Base-by-base conservation (phyloP, 2,888 invertebrate species). In the Apamea monoglypha region DNA sequence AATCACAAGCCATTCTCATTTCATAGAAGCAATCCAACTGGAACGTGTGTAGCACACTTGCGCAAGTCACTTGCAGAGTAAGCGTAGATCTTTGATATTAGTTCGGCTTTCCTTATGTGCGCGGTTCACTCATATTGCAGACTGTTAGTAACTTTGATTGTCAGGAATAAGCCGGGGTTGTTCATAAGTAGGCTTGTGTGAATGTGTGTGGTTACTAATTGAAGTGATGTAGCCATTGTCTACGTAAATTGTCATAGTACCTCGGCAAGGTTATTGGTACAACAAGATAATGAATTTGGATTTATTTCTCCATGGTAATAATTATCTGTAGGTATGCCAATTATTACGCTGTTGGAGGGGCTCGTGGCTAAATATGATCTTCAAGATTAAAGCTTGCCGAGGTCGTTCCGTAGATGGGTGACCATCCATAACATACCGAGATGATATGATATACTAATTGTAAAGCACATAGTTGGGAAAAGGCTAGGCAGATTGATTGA, bases 121-220 rank as follows among this genome's bases (percentile, higher is more conserved):
- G 59, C 50, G 66, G 70, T 70, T 83, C 18, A 7, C 63, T 80
- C 75, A 72, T 36, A 68, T 47, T 44, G 47, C 36, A 16, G 83
- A 71, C 36, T 36, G 32, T 80, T 84, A 25, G 25, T 32, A 86
- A 82, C 86, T 86, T 84, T 86, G 82, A 86, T 82, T 86, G 75
- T 76, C 47, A 29, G 69, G 40, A 74, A 84, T 84, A 69, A 86
- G 74, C 69, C 47, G 56, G 21, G 56, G 29, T 66, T 61, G 70
- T 67, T 61, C 63, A 2, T 74, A 59, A 50, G 32, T 78, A 29
- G 64, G n/a, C 40, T 70, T 56, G n/a, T 66, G 25, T 63, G 53
- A 68, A 75, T 63, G 32, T 59, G 75, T 53, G n/a, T 59, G 29
- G 10, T 53, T 29, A 56, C 56, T n/a, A 69, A 32, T 61, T 56